Evolutionary conservation across 1,140 invertebrate species (phyloP), one percentile per base, ranked within the genome.

Genomic region (Procambarus clarkii): DNA sequence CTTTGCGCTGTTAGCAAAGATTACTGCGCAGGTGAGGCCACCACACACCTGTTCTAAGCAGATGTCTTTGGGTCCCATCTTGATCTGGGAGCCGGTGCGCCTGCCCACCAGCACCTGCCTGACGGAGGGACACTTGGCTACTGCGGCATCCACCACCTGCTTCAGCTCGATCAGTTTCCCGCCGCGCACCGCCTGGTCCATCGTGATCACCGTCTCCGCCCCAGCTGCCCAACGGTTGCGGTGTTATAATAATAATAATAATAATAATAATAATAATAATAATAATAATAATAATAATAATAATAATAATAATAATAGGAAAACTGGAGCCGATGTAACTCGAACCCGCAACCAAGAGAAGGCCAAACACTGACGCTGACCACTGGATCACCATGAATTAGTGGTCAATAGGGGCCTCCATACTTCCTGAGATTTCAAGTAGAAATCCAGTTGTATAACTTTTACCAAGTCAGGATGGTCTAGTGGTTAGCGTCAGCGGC

Each of bases 111-210:
- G 94, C 7, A 96, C 95, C 46, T 94, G 93, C 91, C 94, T 94
- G 2, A 96, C 94, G 89, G 92, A 91, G 21, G 94, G 94, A 87
- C 94, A 95, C 44, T 93, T 93, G 9, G 93, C 92, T 7, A 96
- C 93, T 15, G 96, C 95, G 2, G 92, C 93, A 93, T 96, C 95
- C 4, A 95, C 95, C 15, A 94, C 94, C 83, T 94, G 94, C 93
- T 96, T 96, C 88, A 96, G 93, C 44, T 95, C 93, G 21, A 96
- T 94, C 0, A 93, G 83, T 92, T 95, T 95, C 3, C 95, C 95
- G 45, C 95, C 95, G 64, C 96, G 94, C 1, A 95, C 93, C 7
- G 94, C 94, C 91, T 95, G 94, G 93, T 96, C 95, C 34, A 94
- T 93, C 34, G 96, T 96, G 77, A 96, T 95, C 21, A 96, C 94